Evolutionary conservation across 1,140 invertebrate genomes (phyloP), one percentile per base, ranked within the genome.

Genomic region (Nasonia longicornis): DNA sequence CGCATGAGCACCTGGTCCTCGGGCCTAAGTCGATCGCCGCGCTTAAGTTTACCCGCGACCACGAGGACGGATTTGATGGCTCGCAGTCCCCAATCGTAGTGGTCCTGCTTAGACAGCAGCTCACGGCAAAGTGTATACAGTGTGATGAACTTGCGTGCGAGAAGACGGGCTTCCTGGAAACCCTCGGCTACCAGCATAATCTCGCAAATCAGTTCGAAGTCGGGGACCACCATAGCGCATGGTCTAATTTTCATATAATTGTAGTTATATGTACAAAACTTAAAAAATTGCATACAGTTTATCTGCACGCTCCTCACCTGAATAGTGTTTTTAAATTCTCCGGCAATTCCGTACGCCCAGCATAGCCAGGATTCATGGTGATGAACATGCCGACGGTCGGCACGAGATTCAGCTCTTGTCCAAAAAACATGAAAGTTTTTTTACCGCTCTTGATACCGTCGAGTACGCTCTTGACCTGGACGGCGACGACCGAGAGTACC

Each of bases 131-230:
- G 89, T 0, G 94, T 96, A 88, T 98, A 98, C 0, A 98, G 91
- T 0, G 97, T 97, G 83, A 98, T 97, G 89, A 98, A 97, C 89
- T 98, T 98, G 79, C 96, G 92, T n/a, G 96, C 96, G 48, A 98
- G 89, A 2, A 96, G 88, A 84, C 96, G 92, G 11, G 96, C 96
- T 83, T 97, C 96, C 84, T 97, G 94, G 88, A 98, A 98, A 45
- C 96, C 97, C 91, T 97, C 96, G 45, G 97, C 96, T 1, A 98
- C 96, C 89, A 98, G 93, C 95, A 97, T 97, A 87, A 98, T 98
- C 92, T 98, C 97, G 89, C 96, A 96, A 88, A 98, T 98, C 84
- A 98, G 89, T 86, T 97, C 96, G 90, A 97, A 96, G 90, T 98
- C 97, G 1, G 97, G 97, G 2, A 98, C 97, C 7, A 98, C 96